These are phyloP conservation scores for Seladonia tumulorum DNA, from an alignment of 2,888 invertebrate genomes.

Conservation along the genomic window DNA sequence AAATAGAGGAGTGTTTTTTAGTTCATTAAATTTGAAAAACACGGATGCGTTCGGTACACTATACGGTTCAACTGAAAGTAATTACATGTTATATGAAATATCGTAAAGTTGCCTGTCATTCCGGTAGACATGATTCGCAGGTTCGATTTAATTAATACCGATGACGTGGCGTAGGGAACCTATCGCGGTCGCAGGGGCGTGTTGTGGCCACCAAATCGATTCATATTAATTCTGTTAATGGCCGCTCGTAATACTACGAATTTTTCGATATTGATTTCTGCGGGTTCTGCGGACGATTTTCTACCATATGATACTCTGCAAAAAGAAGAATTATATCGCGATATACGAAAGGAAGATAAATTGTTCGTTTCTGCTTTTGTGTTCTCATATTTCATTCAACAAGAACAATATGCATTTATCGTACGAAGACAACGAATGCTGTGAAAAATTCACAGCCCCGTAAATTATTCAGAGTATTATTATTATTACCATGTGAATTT, in stretches of 20 bases:
- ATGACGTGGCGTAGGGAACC: slow-evolving; percentile 34
- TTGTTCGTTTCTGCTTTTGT: not conserved
- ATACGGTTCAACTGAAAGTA: not conserved
- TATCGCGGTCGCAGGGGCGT: slow-evolving; percentile 25
- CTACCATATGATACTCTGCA: not conserved
- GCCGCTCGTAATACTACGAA: slow-evolving; percentile 30
- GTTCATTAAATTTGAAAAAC: not conserved
- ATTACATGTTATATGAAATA: not conserved
- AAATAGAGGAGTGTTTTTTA: not conserved
- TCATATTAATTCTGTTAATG: slow-evolving; percentile 57
- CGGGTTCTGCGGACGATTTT: not conserved
- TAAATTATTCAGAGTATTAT: not conserved
- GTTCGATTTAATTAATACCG: slow-evolving; percentile 54
- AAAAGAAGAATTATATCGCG: not conserved
- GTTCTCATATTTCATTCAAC: not conserved
- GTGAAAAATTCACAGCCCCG: not conserved
- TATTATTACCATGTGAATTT: too few relatives aligned
- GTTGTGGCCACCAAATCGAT: slow-evolving; percentile 34
- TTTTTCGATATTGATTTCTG: slow-evolving; percentile 36
- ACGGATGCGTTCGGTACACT: not conserved
- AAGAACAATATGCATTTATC: not conserved
- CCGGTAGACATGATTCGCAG: slow-evolving; percentile 15
- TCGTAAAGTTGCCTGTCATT: slow-evolving; percentile 18
- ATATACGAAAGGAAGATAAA: not conserved
- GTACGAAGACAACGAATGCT: not conserved